phyloP scores from a whole-genome alignment of 2,888 invertebrate species.

The Teinopalpus imperialis region DNA sequence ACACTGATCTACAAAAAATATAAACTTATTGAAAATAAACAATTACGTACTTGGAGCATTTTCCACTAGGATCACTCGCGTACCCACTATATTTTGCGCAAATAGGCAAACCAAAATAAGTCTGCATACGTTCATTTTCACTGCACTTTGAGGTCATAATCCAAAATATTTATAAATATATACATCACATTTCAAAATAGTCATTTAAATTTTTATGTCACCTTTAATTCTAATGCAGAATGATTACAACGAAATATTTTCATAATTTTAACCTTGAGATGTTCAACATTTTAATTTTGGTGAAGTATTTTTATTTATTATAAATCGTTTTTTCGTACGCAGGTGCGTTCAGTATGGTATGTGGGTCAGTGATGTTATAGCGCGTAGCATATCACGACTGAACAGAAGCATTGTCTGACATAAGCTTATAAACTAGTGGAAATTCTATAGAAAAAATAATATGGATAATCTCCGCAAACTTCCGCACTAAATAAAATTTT shows the following conservation, averaged over 20 bases:
- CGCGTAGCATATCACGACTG: conserved; percentile 66
- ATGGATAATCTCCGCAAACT: conserved; percentile 44
- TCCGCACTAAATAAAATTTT: not conserved
- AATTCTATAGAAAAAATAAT: conserved; percentile 47
- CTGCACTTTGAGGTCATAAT: conserved; percentile 45
- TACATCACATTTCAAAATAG: conserved; percentile 3
- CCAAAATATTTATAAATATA: conserved; percentile 26
- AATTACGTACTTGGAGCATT: conserved; percentile 74
- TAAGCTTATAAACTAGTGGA: conserved; percentile 76
- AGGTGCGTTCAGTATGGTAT: conserved; percentile 30
- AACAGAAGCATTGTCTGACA: conserved; percentile 66
- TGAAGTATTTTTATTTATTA: not conserved
- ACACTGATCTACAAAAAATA: too few species aligned
- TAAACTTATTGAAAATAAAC: too few species aligned
- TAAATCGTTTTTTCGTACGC: conserved; percentile 28
- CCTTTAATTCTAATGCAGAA: too few species aligned
- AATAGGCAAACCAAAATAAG: conserved; percentile 51
- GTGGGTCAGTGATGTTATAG: conserved; percentile 63
- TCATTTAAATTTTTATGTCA: not conserved
- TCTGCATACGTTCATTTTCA: conserved; percentile 65
- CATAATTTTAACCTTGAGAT: not conserved
- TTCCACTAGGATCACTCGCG: conserved; percentile 71
- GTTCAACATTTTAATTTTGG: conserved; percentile 4
- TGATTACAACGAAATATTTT: not conserved
- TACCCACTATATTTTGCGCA: conserved; percentile 49